These are phyloP conservation scores for Tetanocera ferruginea DNA, from an alignment of 2,888 invertebrate species.

Conservation along the genomic window DNA sequence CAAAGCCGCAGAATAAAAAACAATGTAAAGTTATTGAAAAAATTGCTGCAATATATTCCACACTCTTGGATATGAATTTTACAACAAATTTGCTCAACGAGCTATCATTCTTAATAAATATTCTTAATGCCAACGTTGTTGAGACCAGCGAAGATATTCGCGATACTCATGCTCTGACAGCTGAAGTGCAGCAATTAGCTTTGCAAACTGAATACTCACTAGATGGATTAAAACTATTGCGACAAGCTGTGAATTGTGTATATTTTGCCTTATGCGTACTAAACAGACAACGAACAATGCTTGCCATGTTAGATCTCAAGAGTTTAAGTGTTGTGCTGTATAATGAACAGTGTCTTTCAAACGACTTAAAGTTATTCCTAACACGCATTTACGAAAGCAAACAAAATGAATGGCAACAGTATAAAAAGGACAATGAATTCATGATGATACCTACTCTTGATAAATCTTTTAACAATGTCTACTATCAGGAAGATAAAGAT, in stretches of 20 bases:
- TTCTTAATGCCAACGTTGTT: conserved; percentile 57
- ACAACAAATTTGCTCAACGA: conserved; percentile 67
- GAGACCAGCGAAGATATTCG: background rate
- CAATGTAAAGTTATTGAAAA: conserved; percentile 53
- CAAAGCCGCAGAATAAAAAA: conserved; percentile 53
- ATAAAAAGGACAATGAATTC: conserved; percentile 45
- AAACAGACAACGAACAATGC: conserved; percentile 72
- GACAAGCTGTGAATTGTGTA: conserved; percentile 77
- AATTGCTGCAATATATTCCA: conserved; percentile 62
- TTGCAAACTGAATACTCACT: background rate
- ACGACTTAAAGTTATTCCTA: conserved; percentile 68
- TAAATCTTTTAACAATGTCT: conserved; percentile 75
- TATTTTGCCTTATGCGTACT: conserved; percentile 82
- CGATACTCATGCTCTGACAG: background rate
- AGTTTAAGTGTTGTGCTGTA: conserved; percentile 78
- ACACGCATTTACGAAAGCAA: conserved; percentile 56
- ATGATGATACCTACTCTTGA: conserved; percentile 31
- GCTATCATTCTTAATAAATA: conserved; percentile 63
- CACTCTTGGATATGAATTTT: conserved; percentile 65
- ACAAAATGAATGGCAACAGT: conserved; percentile 56
- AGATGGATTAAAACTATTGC: conserved; percentile 65
- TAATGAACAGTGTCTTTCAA: conserved; percentile 78
- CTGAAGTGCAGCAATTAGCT: background rate
- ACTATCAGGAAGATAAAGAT: conserved; percentile 89
- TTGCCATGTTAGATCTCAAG: conserved; percentile 71